Evolutionary conservation across 2,797 vertebrate species (phyloP).

Genomic region (Hippoglossus hippoglossus): DNA sequence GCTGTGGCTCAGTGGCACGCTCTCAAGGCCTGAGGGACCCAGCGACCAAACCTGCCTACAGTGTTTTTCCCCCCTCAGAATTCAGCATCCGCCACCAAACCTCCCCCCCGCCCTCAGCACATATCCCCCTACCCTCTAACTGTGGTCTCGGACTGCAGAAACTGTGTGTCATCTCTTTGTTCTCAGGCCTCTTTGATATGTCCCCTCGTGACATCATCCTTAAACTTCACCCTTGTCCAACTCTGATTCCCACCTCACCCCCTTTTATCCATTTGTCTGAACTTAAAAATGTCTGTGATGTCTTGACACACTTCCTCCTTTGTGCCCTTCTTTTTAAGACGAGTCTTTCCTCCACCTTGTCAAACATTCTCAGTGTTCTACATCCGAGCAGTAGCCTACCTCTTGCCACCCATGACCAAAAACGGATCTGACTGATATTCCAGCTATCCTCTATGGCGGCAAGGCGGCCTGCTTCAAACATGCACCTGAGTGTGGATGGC

Average conservation of each 20-base stretch:
- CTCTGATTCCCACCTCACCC: slow-evolving; percentile 60
- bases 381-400: slow-evolving; percentile 49
- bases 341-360: slow-evolving; percentile 38
- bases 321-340: slow-evolving; percentile 46
- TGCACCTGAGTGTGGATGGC: slow-evolving; percentile 30
- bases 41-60: slow-evolving; percentile 60
- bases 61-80: slow-evolving; percentile 37
- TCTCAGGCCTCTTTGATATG: slow-evolving; percentile 82
- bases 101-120: slow-evolving; percentile 48
- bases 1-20: slow-evolving; percentile 98
- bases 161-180: slow-evolving; percentile 76
- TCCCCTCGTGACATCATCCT: slow-evolving; percentile 58
- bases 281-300: slow-evolving; percentile 71
- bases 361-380: slow-evolving; percentile 44
- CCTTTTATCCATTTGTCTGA: slow-evolving; percentile 55
- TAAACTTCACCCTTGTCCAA: slow-evolving; percentile 62
- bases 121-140: slow-evolving; percentile 39
- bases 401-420: slow-evolving; percentile 69
- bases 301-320: slow-evolving; percentile 46
- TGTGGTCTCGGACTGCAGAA: slow-evolving; percentile 49
- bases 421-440: slow-evolving; percentile 56
- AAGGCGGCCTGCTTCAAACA: slow-evolving; percentile 43
- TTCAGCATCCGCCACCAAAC: slow-evolving; percentile 55
- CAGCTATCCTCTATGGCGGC: slow-evolving; percentile 28
- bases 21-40: slow-evolving; percentile 92